Conservation (phyloP, 2,113 vertebrate genomes). For the Apodemus speciosus region DNA sequence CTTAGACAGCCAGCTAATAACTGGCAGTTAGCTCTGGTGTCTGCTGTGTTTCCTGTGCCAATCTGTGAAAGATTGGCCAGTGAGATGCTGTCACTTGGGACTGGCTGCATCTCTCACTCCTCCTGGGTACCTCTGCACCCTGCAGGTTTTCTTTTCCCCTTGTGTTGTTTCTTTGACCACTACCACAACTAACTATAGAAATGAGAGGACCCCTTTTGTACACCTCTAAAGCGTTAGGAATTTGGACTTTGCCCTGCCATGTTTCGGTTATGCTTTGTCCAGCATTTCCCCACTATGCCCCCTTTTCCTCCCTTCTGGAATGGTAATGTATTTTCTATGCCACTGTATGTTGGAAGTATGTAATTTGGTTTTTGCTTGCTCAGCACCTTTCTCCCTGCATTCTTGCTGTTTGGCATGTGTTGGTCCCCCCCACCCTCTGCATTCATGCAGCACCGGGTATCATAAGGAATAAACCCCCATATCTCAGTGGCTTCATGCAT, state of each 20-base stretch:
- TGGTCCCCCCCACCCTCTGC: not conserved
- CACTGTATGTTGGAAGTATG: too few relatives aligned
- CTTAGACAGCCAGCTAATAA: not conserved
- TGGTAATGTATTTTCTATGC: too few relatives aligned
- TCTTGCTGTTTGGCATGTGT: not conserved
- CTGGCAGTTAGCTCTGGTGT: not conserved
- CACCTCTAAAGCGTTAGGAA: not conserved
- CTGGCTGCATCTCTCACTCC: not conserved
- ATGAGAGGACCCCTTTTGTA: not conserved
- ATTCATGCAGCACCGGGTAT: not conserved
- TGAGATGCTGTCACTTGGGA: not conserved
- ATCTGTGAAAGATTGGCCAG: not conserved
- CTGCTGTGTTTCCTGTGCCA: not conserved
- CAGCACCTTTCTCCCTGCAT: not conserved
- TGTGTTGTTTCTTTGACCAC: not conserved
- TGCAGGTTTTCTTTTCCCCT: not conserved
- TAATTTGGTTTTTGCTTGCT: too few relatives aligned
- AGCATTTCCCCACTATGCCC: too few relatives aligned
- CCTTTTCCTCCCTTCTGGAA: too few relatives aligned
- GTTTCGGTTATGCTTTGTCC: too few relatives aligned
- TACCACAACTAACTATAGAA: not conserved
- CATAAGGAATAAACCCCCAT: not conserved
- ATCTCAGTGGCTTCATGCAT: not conserved
- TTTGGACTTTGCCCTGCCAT: too few relatives aligned
- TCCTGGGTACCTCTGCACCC: not conserved